Evolutionary conservation across 2,797 vertebrate genomes (phyloP), one percentile per base, ranked within the genome.

Genomic region (Malurus splendens): DNA sequence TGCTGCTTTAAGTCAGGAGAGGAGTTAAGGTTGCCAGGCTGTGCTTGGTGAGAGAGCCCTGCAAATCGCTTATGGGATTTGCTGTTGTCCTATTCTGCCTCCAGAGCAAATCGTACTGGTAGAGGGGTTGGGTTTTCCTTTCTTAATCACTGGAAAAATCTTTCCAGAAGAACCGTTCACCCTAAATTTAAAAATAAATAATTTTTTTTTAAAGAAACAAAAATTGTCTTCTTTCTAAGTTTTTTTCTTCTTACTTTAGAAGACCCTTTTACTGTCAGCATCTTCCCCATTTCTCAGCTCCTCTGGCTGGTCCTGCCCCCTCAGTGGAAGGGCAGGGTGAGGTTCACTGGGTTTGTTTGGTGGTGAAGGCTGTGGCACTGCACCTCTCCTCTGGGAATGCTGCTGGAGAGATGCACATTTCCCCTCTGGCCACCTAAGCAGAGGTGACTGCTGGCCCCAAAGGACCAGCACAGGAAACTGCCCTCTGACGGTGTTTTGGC

Each of bases 11-110:
- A 84, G 92, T 36, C 87, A 87, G 47, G 85, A 3, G 0, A 52
- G 68, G 66, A 88, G 91, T 60, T 32, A 8, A 70, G 80, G 67
- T 64, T 56, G 73, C 54, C 76, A 74, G 60, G 30, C 66, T 64
- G 48, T 30, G 33, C 74, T 66, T 27, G 64, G 27, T 48, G 18
- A 81, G 48, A 60, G 32, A 86, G 66, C 28, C 4, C 38, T 67
- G 91, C 28, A 87, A 86, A 78, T 85, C 80, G 64, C 79, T 81
- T n/a, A 1, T 38, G 86, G 84, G 87, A 59, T 92, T 70, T 87
- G 83, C 38, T 44, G 60, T 14, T 54, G 55, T 78, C 57, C 44
- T 80, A 6, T n/a, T 30, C 64, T 83, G 68, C 57, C 89, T 83
- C 28, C 59, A 86, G 77, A 81, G 55, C 55, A 59, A 89, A 75